Evolutionary conservation across 2,888 invertebrate species (phyloP), one percentile per base, ranked within the genome.

Genomic region (Tachystola acroxantha): DNA sequence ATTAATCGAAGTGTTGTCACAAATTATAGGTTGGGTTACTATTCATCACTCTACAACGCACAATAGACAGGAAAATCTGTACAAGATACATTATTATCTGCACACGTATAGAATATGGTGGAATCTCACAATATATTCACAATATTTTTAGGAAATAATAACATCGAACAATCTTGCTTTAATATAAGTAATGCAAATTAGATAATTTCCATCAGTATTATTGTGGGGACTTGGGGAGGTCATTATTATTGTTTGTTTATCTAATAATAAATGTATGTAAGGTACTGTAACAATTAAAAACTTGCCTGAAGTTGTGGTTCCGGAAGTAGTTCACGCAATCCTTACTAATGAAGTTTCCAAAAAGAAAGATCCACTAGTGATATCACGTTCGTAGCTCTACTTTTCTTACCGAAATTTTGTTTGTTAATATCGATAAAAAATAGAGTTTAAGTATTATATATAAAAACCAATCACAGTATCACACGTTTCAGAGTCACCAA

Each of bases 391-490:
- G 24, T 59, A 56, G 51, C 57, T 64, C 64, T 69, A 66, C 49
- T 48, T 46, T 33, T 56, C 50, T 59, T 67, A 66, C 53, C 63
- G 59, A 63, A 59, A 60, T 55, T 49, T 47, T 32, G 40, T 49
- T 47, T 32, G 40, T 43, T 37, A 57, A 56, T 50, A 57, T 50
- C 61, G 64, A 57, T 58, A 63, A 62, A 24, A 68, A 72, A 65
- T 66, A 64, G 60, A 69, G 61, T 67, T 50, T 64, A n/a, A n/a
- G n/a, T n/a, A n/a, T n/a, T n/a, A n/a, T n/a, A 54, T 51, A 54
- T 56, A 68, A 72, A 64, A 53, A 73, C 68, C 46, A 69, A 76
- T 71, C 82, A 85, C 86, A 77, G 65, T 52, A n/a, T 69, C 82
- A 81, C 84, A 37, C 20, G 28, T 16, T 69, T 56, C 16, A 67